These are phyloP conservation scores for Brachionus koreanus DNA, from an alignment of 1,140 invertebrate genomes.

Conservation along the genomic window DNA sequence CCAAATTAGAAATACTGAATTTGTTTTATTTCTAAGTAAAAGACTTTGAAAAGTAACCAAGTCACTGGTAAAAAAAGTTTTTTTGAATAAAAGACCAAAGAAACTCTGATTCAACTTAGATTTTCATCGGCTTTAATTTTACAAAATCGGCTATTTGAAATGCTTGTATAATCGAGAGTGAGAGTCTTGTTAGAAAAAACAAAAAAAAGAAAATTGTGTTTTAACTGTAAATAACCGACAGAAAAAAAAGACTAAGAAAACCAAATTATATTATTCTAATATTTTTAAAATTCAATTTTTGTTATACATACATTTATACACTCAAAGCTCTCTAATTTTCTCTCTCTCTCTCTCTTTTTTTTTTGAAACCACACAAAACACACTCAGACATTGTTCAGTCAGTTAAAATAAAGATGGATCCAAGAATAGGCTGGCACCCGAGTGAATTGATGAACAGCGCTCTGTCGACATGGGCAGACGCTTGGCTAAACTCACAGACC, in stretches of 20 bases:
- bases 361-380: neutral
- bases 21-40: neutral
- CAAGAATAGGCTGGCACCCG: conserved; percentile 44
- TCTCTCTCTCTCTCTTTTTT: neutral
- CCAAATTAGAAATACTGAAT: neutral
- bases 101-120: neutral
- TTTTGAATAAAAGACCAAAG: neutral
- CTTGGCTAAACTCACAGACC: conserved; percentile 16
- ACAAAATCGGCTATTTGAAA: neutral
- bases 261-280: neutral
- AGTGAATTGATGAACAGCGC: conserved; percentile 37
- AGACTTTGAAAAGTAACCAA: neutral
- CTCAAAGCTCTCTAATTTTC: neutral
- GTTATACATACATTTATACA: conserved; percentile 1
- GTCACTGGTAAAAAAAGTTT: neutral
- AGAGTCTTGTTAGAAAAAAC: neutral
- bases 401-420: neutral
- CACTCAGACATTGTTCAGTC: neutral
- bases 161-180: neutral
- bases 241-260: conserved; percentile 4
- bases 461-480: conserved; percentile 31
- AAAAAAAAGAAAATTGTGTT: neutral
- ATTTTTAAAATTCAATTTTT: neutral
- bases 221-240: neutral
- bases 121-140: neutral